These are phyloP conservation scores for Hafferia zeledoni DNA, from an alignment of 2,797 vertebrate species.

Conservation along the genomic window DNA sequence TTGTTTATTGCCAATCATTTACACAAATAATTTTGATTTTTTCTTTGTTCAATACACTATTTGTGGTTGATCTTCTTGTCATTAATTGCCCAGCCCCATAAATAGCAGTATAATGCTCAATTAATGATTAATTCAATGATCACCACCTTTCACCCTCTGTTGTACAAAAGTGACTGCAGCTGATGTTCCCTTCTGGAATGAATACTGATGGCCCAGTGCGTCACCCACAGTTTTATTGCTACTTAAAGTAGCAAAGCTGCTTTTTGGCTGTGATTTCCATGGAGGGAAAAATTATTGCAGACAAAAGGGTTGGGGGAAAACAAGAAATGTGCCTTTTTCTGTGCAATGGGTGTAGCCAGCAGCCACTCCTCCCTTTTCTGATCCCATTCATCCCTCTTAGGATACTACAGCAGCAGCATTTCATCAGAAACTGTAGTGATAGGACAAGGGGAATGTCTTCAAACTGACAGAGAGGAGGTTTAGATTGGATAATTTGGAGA, in stretches of 20 bases:
- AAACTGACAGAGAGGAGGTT: background rate
- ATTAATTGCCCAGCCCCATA: background rate
- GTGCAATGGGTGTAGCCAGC: background rate
- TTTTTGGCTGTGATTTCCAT: background rate
- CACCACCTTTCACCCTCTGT: background rate
- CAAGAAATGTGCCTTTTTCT: background rate
- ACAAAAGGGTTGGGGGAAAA: background rate
- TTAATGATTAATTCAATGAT: background rate
- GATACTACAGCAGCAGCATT: background rate
- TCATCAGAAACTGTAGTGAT: background rate
- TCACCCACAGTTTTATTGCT: background rate
- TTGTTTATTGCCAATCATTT: background rate
- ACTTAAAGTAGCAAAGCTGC: background rate
- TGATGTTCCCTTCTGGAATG: background rate
- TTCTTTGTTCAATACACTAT: background rate
- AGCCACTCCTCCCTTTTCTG: background rate
- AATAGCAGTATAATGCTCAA: background rate
- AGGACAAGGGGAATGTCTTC: background rate
- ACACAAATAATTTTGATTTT: background rate
- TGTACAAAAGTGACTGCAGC: background rate
- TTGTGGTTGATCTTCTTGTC: background rate
- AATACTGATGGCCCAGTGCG: background rate
- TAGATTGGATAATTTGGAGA: no score
- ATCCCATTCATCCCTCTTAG: background rate
- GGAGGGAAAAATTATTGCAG: background rate